phyloP scores from a whole-genome alignment of 2,888 invertebrate species.

The Beris morrisii region DNA sequence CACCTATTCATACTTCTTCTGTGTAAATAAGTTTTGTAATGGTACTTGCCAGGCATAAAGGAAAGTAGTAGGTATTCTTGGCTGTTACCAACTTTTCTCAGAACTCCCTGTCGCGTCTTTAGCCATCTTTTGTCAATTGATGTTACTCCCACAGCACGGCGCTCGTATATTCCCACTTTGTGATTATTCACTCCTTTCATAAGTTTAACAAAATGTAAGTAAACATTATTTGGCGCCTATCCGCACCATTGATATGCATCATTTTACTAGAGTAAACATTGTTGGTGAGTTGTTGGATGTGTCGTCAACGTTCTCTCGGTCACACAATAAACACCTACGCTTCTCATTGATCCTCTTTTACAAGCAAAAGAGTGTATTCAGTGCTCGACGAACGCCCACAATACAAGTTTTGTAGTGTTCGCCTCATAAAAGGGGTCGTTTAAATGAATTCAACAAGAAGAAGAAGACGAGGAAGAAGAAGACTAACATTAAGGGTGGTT shows the following conservation, averaged over 20 bases:
- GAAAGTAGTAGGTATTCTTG: no score
- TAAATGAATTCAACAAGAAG: conserved; percentile 16
- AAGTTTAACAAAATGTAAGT: conserved; percentile 14
- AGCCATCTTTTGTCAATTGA: no score
- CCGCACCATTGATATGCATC: neutral
- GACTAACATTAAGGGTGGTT: conserved; percentile 19
- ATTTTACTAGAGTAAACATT: conserved; percentile 26
- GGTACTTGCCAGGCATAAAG: no score
- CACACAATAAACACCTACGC: conserved; percentile 17
- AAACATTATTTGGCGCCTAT: conserved; percentile 22
- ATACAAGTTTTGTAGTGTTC: conserved; percentile 22
- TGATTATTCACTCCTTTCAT: conserved; percentile 27
- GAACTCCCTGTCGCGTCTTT: no score
- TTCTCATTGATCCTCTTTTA: conserved; percentile 21
- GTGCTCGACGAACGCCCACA: conserved; percentile 24
- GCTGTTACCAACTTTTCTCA: no score
- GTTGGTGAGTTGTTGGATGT: conserved; percentile 10
- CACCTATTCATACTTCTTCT: no score
- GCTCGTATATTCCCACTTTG: no score
- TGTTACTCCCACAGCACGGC: no score
- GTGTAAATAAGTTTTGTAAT: no score
- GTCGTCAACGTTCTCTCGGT: conserved; percentile 8
- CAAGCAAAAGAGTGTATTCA: conserved; percentile 1
- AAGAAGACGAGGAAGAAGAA: conserved; percentile 5
- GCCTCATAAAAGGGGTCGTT: neutral